phyloP scores from a whole-genome alignment of 2,113 vertebrate genomes.

The Oophaga pumilio region DNA sequence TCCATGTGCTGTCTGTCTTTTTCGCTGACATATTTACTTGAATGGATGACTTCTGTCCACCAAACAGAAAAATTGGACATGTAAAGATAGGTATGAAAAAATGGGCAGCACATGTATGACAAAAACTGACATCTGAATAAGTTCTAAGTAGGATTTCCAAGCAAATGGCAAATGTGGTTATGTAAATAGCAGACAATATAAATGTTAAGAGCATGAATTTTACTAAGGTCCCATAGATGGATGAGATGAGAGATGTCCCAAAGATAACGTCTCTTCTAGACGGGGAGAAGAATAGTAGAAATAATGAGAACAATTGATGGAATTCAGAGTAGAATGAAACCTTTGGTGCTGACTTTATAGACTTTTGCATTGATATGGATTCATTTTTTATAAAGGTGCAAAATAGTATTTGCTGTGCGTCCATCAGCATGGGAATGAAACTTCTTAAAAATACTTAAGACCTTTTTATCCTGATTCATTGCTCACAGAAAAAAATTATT shows the following conservation, averaged over 20 bases:
- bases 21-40: no score
- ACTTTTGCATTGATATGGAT: not conserved
- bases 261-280: not conserved
- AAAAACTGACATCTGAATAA: no score
- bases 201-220: not conserved
- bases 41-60: no score
- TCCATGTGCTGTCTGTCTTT: no score
- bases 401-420: not conserved
- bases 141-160: not conserved
- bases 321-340: not conserved
- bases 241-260: not conserved
- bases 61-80: no score
- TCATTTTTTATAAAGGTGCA: slow-evolving; percentile 7
- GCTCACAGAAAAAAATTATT: not conserved
- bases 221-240: not conserved
- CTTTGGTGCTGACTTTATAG: not conserved
- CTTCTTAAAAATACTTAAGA: not conserved
- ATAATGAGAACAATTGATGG: not conserved
- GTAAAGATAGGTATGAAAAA: no score
- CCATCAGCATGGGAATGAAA: not conserved
- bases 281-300: not conserved
- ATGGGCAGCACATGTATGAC: no score
- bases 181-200: not conserved
- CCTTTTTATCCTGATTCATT: not conserved
- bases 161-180: not conserved